A percentile compares a stretch with the other conserved stretches of the same genome.
Conservation (phyloP, 2,797 vertebrate species). For the Lithobates pipiens region DNA sequence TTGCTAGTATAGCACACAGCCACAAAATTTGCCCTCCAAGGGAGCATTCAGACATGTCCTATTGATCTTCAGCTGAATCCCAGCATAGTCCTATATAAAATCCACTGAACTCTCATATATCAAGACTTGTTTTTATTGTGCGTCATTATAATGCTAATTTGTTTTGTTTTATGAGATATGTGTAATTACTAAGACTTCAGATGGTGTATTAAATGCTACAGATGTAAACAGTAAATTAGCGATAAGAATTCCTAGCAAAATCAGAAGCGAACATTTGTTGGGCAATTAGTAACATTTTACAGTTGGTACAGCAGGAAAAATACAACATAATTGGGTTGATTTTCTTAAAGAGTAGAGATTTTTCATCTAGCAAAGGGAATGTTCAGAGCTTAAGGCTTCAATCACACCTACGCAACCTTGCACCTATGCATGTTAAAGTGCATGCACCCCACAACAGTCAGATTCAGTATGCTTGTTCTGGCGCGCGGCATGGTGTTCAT, state of each 20-base stretch:
- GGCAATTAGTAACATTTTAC: slow-evolving; percentile 23
- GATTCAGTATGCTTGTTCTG: too few relatives aligned
- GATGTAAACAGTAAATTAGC: background rate
- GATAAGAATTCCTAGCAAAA: background rate
- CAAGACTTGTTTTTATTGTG: slow-evolving; percentile 14
- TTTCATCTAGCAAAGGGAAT: background rate
- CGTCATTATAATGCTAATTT: slow-evolving; percentile 40
- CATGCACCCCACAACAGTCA: too few relatives aligned
- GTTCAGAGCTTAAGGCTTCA: background rate
- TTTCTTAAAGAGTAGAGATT: background rate
- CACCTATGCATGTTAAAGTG: too few relatives aligned
- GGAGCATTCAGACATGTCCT: slow-evolving; percentile 22
- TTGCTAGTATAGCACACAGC: background rate
- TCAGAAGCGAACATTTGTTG: background rate
- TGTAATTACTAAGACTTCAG: slow-evolving; percentile 2
- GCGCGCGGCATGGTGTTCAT: too few relatives aligned
- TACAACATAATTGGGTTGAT: background rate
- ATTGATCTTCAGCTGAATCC: slow-evolving; percentile 36
- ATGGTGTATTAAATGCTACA: slow-evolving; percentile 4
- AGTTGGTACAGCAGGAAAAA: background rate
- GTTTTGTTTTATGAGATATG: slow-evolving; percentile 19
- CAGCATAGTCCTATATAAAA: slow-evolving; percentile 18
- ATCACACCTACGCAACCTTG: too few relatives aligned
- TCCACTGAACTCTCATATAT: slow-evolving; percentile 23
- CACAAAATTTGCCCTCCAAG: slow-evolving; percentile 24